phyloP scores from a whole-genome alignment of 1,140 invertebrate species.

The Sitodiplosis mosellana region DNA sequence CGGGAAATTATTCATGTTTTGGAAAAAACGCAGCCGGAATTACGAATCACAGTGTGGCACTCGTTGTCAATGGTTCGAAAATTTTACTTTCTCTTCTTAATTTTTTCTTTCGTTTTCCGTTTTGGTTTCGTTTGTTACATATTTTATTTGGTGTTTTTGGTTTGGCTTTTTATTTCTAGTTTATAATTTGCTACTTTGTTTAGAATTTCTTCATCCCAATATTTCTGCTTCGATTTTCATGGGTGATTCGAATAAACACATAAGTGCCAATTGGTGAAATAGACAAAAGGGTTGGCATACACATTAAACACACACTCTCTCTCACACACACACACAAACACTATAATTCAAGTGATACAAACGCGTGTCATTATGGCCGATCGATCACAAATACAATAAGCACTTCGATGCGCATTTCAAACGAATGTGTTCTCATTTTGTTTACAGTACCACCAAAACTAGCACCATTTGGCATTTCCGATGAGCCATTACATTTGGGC shows the following conservation, averaged over 20 bases:
- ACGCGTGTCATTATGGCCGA: no score
- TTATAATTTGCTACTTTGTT: no score
- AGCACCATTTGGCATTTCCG: slow-evolving; percentile 53
- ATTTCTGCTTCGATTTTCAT: no score
- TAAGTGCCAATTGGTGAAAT: no score
- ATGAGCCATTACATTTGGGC: slow-evolving; percentile 56
- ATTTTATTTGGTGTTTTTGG: neutral
- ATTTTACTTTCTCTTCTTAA: neutral
- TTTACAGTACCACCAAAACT: slow-evolving; percentile 53
- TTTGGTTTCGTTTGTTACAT: neutral
- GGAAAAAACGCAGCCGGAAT: slow-evolving; percentile 54
- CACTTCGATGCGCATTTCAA: no score
- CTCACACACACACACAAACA: no score
- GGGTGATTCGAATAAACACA: no score
- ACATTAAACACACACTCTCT: no score
- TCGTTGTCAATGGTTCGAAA: slow-evolving; percentile 48
- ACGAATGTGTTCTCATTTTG: slow-evolving; percentile 1
- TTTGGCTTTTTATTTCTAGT: neutral
- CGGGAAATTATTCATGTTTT: slow-evolving; percentile 66
- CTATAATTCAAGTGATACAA: no score
- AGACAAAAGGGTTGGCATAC: no score
- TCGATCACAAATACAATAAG: no score
- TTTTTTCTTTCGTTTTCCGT: neutral
- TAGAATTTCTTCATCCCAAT: no score
- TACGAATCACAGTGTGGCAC: slow-evolving; percentile 37